Evolutionary conservation across 2,797 vertebrate genomes (phyloP).

Genomic region (Ficedula albicollis): DNA sequence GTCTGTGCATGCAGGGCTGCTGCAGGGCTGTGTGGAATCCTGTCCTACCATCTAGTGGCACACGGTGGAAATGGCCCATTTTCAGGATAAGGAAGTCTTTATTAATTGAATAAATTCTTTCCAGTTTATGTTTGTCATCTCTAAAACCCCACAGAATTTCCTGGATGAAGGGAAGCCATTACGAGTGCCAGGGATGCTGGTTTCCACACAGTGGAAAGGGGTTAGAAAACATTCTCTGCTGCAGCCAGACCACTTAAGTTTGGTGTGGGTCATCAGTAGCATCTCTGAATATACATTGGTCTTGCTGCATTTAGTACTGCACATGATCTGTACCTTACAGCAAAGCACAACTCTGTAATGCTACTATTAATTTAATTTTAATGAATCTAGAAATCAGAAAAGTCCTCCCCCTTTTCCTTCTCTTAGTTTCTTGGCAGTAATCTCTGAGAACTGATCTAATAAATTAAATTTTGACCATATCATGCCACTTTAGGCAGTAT

Average conservation of each 20-base stretch:
- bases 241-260: neutral
- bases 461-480: neutral
- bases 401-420: neutral
- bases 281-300: neutral
- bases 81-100: neutral
- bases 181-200: neutral
- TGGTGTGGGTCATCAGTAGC: neutral
- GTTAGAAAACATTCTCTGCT: neutral
- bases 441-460: neutral
- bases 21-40: neutral
- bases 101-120: neutral
- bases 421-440: neutral
- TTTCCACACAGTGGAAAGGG: neutral
- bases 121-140: neutral
- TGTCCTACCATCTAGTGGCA: constrained; percentile 49
- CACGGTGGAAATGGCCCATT: fast-evolving
- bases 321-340: neutral
- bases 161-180: neutral
- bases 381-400: neutral
- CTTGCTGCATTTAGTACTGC: neutral
- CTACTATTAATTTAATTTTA: neutral
- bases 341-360: neutral
- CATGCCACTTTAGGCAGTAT: neutral
- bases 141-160: neutral
- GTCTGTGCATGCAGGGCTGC: fast-evolving